Percentiles rank a stretch among this genome's conserved stretches.
Evolutionary conservation across 1,140 invertebrate species (phyloP).

Genomic region (Trachymyrmex septentrionalis): DNA sequence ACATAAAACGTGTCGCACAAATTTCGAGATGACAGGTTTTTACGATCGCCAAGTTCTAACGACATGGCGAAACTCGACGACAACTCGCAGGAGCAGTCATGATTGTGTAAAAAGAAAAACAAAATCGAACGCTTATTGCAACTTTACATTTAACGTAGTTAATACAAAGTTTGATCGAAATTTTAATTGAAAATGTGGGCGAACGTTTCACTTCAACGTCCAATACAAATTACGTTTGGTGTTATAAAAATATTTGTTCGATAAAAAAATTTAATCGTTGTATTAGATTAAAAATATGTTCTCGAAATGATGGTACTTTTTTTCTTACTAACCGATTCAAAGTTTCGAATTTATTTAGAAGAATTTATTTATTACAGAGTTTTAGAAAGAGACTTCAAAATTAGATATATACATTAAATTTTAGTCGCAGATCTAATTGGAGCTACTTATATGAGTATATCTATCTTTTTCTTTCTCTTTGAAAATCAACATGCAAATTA

Average conservation of each 20-base stretch:
- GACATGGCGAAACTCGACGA: slow-evolving; percentile 32
- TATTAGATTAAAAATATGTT: not conserved
- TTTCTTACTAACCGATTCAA: not conserved
- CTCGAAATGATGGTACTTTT: not conserved
- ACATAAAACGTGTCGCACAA: slow-evolving; percentile 41
- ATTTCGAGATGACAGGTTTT: slow-evolving; percentile 43
- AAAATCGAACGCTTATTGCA: slow-evolving; percentile 11
- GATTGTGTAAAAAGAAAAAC: not conserved
- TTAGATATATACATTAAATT: not conserved
- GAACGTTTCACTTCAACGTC: not conserved
- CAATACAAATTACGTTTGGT: slow-evolving; percentile 4
- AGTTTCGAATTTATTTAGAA: not conserved
- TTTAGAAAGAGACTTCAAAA: not conserved
- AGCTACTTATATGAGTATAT: not conserved
- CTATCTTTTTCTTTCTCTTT: not conserved
- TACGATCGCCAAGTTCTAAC: slow-evolving; percentile 54
- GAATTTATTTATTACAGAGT: not conserved
- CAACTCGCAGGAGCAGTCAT: not conserved
- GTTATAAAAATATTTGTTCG: slow-evolving; percentile 12
- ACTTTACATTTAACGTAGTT: slow-evolving; percentile 36
- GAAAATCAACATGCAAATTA: slow-evolving; percentile 21
- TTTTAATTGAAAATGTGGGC: slow-evolving; percentile 38
- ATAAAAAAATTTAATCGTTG: not conserved
- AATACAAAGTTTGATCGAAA: slow-evolving; percentile 51
- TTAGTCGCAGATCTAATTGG: not conserved